Base-by-base conservation (phyloP, 2,113 vertebrate species). In the Tricholaema leucomelas region DNA sequence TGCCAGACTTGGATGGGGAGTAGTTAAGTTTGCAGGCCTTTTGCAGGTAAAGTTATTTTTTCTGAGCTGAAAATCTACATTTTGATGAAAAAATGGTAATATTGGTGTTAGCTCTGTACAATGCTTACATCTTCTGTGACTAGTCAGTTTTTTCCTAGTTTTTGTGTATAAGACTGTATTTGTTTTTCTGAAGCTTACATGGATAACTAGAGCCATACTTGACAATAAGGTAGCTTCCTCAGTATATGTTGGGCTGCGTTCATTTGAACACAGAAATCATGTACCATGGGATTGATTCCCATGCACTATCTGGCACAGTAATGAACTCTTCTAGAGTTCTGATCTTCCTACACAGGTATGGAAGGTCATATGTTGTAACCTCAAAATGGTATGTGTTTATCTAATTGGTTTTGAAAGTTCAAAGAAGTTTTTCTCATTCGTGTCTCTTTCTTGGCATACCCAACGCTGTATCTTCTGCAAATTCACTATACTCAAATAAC, bases 21-120 rank as follows among this genome's bases (percentile, higher is more conserved):
- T 99, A 1, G 99, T 99, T 79, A 99, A 99, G 89, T 99, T 99
- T 79, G 99, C 99, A 7, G 99, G 99, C 31, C 98, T 99, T 66
- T 97, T 99, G 46, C 99, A 99, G 98, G 99, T 98, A 92, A 81
- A 5, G 7, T 36, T 66, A 31, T 6, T 44, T 89, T 87, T 81
- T 70, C 52, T 58, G 13, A 63, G 12, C 42, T 93, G 59, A 70
- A 81, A 81, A 65, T 55, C 23, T 90, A 12, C 11, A 0, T 66
- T 74, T 25, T 27, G 9, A 66, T 86, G n/a, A 23, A n/a, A 33
- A 71, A 78, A 56, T 8, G 65, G 13, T 44, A 77, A 86, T 36
- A 40, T 10, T 44, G 70, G 2, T 65, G 50, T 87, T 76, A 66
- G 9, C 15, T 64, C 5, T 56, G 8, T 69, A 48, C n/a, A 8